phyloP scores from a whole-genome alignment of 2,113 vertebrate genomes.

The Megaceryle torquata region DNA sequence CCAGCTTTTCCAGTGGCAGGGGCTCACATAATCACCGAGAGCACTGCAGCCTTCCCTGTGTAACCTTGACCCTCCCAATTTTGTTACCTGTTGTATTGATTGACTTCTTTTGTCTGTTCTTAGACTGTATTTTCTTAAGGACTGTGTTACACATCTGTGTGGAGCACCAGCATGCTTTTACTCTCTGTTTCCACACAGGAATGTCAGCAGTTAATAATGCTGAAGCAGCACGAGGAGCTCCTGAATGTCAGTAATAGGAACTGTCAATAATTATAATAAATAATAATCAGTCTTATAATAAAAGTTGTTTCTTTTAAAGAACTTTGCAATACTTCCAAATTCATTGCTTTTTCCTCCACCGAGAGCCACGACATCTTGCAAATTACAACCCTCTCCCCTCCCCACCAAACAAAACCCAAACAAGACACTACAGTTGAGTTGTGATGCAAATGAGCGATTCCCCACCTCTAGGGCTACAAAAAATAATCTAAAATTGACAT shows the following conservation, averaged over 20 bases:
- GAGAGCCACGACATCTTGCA: not conserved
- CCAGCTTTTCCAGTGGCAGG: accelerated
- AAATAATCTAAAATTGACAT: not conserved
- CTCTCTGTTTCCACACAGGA: not conserved
- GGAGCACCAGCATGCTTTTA: not conserved
- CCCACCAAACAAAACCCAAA: not conserved
- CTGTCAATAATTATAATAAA: not conserved
- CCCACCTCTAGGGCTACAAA: not conserved
- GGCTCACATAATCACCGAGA: not conserved
- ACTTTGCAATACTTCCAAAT: not conserved
- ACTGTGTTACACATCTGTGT: not conserved
- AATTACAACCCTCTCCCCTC: not conserved
- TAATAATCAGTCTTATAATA: not conserved
- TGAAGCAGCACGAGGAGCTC: not conserved
- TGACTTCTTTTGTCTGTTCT: not conserved
- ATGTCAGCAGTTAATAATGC: not conserved
- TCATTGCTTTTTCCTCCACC: not conserved
- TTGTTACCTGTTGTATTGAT: not conserved
- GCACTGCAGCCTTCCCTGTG: accelerated
- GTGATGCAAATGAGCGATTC: not conserved
- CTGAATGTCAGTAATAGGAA: not conserved
- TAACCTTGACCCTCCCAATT: not conserved
- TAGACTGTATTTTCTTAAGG: not conserved
- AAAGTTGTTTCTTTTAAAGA: not conserved
- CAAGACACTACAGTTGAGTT: not conserved